Base-by-base conservation (phyloP, 2,888 invertebrate genomes). In the Leptinotarsa haldemani region DNA sequence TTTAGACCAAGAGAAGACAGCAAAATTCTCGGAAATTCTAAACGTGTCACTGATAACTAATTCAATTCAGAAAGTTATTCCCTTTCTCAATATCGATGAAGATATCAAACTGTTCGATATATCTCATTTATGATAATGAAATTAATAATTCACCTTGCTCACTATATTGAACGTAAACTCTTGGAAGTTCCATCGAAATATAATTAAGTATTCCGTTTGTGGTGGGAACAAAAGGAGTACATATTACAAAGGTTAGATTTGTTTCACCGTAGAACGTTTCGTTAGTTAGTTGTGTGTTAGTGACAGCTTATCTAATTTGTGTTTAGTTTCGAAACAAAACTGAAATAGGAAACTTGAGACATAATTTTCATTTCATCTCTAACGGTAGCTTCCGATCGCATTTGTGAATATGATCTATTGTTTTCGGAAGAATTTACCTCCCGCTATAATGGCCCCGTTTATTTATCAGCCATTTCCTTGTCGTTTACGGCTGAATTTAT, bases 301-400 rank as follows among this genome's bases (percentile, higher is more conserved):
- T 71, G 71, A 71, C 71, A 71, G 71, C 58, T 71, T 71, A 65
- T 71, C 71, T 71, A 61, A 71, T 71, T 61, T 71, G 71, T 63
- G 47, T 67, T 67, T 63, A 71, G 67, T 71, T 67, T 56, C 67
- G 66, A 13, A 56, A 56, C 56, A 56, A 56, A 56, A 56, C 71
- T 71, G 58, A 16, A 30, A 71, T 67, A 47, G 58, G 56, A 56
- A 46, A 66, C 52, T 61, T 58, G 67, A 63, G 50, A 20, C 63
- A 58, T 67, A 61, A 65, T 71, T 66, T 52, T 47, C 61, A 71
- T 50, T 58, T 58, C 67, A 58, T 61, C 50, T 25, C 40, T 18
- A 13, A 52, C 52, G 16, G 12, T 12, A 67, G 52, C n/a, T 67
- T 65, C 48, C 48, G 65, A 65, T 48, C 5, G n/a, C 20, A 13